Evolutionary conservation across 1,140 invertebrate species (phyloP).

Genomic region (Drosophila subpulchrella): DNA sequence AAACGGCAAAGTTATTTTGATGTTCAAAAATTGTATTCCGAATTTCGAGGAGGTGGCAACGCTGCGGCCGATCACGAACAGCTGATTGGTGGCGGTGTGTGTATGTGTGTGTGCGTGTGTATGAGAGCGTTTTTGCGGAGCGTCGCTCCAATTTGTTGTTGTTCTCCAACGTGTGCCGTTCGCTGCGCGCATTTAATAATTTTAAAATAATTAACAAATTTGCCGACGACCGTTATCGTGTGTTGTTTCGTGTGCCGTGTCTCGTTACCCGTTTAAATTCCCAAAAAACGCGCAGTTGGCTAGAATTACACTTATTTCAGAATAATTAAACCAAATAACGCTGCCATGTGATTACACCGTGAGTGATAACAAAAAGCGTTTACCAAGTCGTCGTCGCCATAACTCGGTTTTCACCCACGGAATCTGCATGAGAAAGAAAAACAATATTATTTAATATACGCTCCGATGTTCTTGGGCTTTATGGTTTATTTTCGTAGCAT

Average conservation of each 20-base stretch:
- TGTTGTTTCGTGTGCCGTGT: conserved; percentile 2
- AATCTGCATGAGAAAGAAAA: conserved; percentile 1
- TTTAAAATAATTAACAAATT: conserved; percentile 51
- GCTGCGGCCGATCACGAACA: conserved; percentile 29
- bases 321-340: conserved; percentile 19
- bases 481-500: conserved; percentile 73
- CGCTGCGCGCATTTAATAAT: conserved; percentile 22
- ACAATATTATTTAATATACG: conserved; percentile 37
- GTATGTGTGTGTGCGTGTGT: background rate
- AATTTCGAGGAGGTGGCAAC: conserved; percentile 14
- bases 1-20: background rate
- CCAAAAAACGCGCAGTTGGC: conserved; percentile 29
- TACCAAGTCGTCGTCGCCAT: background rate
- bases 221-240: conserved; percentile 32
- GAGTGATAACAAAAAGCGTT: conserved; percentile 4
- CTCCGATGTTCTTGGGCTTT: conserved; percentile 56
- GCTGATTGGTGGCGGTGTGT: conserved; percentile 4
- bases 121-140: conserved; percentile 25
- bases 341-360: conserved; percentile 14
- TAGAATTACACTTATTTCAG: conserved; percentile 2
- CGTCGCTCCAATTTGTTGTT: conserved; percentile 41
- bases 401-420: background rate
- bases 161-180: conserved; percentile 63
- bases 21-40: conserved; percentile 14
- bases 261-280: conserved; percentile 8